Base-by-base conservation (phyloP, 2,113 vertebrate genomes). In the Syngnathus typhle region DNA sequence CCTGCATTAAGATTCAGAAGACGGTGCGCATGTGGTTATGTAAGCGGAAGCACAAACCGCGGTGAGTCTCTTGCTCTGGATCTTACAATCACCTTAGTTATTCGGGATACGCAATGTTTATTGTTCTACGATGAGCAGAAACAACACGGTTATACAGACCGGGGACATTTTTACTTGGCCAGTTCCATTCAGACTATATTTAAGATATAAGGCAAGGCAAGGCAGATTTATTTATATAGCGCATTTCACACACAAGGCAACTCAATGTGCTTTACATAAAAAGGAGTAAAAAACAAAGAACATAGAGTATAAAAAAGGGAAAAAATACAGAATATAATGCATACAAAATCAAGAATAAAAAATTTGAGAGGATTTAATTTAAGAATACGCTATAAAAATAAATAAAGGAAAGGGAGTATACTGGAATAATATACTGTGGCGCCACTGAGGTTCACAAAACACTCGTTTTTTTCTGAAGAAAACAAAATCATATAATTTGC, bases 1-100 rank as follows among this genome's bases (percentile, higher is more conserved):
- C 96, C 65, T 99, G 96, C 79, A 93, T 99, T 88, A 97, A 95
- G 90, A 96, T 99, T 80, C 97, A 99, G 81, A 99, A 99, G 87
- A 94, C 93, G 3, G 77, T 99, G 83, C 94, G 96, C 66, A 99
- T 99, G 97, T 99, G 96, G 95, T 90, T 99, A 81, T 97, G 95
- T 88, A 95, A 93, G 87, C 95, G 88, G 82, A 96, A 94, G 83
- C 95, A 99, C 86, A 96, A 93, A 91, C 93, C 96, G 67, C 94
- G 97, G 97, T 99, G 89, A 92, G 95, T 89, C 46, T 79, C 46
- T 3, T 32, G 18, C 68, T 21, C 60, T 56, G 21, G 11, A 32
- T 32, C 15, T 44, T 44, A 15, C 65, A 58, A 16, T 55, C 39
- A 73, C 46, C 18, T 32, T 37, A 49, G 62, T 44, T 21, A 41